Conservation (phyloP, 2,113 vertebrate species). For the Grus americana region DNA sequence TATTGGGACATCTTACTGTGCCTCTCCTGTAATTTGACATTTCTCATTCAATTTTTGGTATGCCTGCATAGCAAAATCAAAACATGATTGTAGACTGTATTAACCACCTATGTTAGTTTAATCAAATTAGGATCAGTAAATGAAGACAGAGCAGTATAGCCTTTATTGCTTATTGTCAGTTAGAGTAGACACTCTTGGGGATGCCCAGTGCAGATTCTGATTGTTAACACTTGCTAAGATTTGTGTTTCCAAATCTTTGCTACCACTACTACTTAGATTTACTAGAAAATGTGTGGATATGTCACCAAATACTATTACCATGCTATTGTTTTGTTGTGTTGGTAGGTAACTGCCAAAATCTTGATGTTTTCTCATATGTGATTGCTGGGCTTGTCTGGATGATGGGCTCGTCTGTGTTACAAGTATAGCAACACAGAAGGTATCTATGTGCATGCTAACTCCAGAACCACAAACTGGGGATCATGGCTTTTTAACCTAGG, state of each 20-base stretch:
- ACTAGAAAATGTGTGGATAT: not conserved
- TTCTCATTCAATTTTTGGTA: not conserved
- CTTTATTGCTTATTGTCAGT: not conserved
- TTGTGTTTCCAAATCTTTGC: not conserved
- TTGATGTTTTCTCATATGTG: not conserved
- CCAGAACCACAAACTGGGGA: not conserved
- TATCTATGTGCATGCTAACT: not conserved
- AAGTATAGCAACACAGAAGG: not conserved
- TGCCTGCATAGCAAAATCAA: not conserved
- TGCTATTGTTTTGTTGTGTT: not conserved
- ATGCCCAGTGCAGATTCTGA: not conserved
- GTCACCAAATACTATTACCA: not conserved
- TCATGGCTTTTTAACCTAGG: not conserved
- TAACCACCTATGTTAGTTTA: not conserved
- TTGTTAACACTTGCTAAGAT: not conserved
- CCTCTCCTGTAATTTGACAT: not conserved
- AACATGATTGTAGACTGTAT: not conserved
- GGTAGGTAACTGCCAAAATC: not conserved
- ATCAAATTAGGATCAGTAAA: not conserved
- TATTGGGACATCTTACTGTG: slow-evolving; percentile 4
- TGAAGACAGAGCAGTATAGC: not conserved
- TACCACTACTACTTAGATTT: not conserved
- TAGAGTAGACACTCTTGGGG: not conserved
- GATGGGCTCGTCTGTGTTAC: not conserved
- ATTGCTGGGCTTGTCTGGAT: not conserved